phyloP scores from a whole-genome alignment of 2,888 invertebrate species.

The Arenicola marina region DNA sequence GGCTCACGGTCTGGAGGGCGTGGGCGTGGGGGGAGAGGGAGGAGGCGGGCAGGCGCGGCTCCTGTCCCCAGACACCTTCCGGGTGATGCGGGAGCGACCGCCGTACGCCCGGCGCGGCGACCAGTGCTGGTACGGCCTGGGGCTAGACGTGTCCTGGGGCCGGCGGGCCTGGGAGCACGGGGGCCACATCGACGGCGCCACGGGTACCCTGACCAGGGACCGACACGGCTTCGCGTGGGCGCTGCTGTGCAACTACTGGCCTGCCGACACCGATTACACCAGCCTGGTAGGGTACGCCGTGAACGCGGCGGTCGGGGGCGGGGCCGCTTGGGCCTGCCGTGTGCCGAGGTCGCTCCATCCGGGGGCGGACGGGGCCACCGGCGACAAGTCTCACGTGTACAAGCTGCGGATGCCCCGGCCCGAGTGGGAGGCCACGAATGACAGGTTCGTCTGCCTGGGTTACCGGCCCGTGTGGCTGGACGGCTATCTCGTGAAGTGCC shows the following conservation, averaged over 20 bases:
- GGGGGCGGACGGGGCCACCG: constrained; percentile 12
- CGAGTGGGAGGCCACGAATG: constrained; percentile 5
- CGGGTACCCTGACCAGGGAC: constrained; percentile 40
- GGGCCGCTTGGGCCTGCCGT: constrained; percentile 1
- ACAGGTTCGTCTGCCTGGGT: background rate
- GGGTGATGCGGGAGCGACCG: constrained; percentile 39
- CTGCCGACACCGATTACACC: constrained; percentile 48
- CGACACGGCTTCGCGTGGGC: constrained; percentile 46
- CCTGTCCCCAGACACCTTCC: constrained; percentile 15
- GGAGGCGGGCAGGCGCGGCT: constrained; percentile 2
- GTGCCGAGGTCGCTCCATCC: too few species aligned
- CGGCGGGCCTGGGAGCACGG: constrained; percentile 49
- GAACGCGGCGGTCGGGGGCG: constrained; percentile 29
- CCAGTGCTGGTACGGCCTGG: constrained; percentile 43
- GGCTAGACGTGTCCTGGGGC: constrained; percentile 46
- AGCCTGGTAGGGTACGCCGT: constrained; percentile 47
- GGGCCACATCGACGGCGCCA: constrained; percentile 52
- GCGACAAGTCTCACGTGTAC: constrained; percentile 10
- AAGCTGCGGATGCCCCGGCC: constrained; percentile 9
- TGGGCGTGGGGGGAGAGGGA: too few species aligned
- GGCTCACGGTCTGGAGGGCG: constrained; percentile 15
- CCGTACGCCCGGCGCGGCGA: constrained; percentile 38
- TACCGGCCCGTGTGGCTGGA: constrained; percentile 17
- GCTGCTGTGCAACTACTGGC: constrained; percentile 48
- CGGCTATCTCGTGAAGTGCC: constrained; percentile 3